A percentile compares a stretch with the other conserved stretches of the same genome.
Conservation (phyloP, 2,888 invertebrate species). For the Eupithecia insigniata region DNA sequence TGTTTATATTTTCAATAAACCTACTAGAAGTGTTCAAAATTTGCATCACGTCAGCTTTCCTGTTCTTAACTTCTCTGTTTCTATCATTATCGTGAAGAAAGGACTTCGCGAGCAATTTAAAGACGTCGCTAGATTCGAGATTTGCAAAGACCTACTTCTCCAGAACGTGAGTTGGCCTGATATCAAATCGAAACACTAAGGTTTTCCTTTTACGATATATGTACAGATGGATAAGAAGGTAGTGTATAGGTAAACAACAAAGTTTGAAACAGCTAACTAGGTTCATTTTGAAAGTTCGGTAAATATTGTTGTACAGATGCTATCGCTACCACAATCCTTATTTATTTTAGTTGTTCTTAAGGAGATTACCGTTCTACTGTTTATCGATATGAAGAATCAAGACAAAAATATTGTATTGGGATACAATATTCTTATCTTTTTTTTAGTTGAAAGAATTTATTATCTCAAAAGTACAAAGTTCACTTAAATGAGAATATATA, state of each 20-base stretch:
- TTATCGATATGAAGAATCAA: background rate
- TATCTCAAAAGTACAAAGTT: too few relatives aligned
- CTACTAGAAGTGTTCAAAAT: background rate
- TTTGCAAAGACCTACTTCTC: conserved; percentile 50
- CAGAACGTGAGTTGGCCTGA: conserved; percentile 71
- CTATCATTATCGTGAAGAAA: conserved; percentile 25
- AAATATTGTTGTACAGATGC: conserved; percentile 1
- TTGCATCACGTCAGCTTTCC: conserved; percentile 7
- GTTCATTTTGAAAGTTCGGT: conserved; percentile 14
- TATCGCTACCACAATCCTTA: background rate
- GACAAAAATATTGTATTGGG: background rate
- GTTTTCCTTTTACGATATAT: conserved; percentile 50
- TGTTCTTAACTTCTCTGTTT: conserved; percentile 16
- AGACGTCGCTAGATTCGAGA: conserved; percentile 32
- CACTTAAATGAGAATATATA: too few relatives aligned
- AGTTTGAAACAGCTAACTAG: conserved; percentile 16
- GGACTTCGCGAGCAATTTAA: conserved; percentile 15
- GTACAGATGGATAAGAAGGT: background rate
- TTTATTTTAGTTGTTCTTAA: background rate
- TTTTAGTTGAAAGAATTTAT: too few relatives aligned
- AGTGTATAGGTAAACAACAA: conserved; percentile 37
- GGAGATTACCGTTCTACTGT: background rate
- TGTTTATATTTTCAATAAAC: background rate
- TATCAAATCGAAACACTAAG: conserved; percentile 56
- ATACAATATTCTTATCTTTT: too few relatives aligned